Evolutionary conservation across 2,113 vertebrate species (phyloP).

Genomic region (Aegotheles bennettii): DNA sequence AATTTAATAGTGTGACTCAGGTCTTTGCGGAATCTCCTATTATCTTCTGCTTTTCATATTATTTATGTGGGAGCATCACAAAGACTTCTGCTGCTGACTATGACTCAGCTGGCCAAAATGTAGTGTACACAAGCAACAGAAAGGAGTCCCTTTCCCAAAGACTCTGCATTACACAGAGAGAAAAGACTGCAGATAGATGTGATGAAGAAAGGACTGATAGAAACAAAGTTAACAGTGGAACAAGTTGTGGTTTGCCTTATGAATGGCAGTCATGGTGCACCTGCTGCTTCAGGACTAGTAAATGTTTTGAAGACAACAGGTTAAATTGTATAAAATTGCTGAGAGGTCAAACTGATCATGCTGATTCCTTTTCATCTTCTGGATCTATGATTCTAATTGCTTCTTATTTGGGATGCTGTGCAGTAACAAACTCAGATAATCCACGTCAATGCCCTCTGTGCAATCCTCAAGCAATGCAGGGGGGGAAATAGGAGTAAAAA

Average conservation of each 20-base stretch:
- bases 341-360: slow-evolving; percentile 12
- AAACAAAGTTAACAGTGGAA: not conserved
- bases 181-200: not conserved
- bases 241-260: not conserved
- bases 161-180: not conserved
- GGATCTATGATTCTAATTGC: not conserved
- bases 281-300: not conserved
- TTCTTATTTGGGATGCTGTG: not conserved
- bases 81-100: not conserved
- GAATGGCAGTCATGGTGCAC: not conserved
- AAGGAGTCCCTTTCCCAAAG: not conserved
- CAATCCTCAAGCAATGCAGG: not conserved
- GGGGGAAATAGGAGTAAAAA: not conserved
- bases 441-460: not conserved
- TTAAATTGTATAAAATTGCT: not conserved
- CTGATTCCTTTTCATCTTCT: not conserved
- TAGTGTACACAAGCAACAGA: fast-evolving
- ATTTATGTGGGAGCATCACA: not conserved
- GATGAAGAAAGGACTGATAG: not conserved
- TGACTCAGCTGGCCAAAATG: not conserved
- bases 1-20: not conserved
- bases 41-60: not conserved
- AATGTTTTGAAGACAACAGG: not conserved
- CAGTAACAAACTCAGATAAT: not conserved
- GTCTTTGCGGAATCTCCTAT: not conserved